phyloP scores from a whole-genome alignment of 2,888 invertebrate genomes.

The Isotomurus palustris region DNA sequence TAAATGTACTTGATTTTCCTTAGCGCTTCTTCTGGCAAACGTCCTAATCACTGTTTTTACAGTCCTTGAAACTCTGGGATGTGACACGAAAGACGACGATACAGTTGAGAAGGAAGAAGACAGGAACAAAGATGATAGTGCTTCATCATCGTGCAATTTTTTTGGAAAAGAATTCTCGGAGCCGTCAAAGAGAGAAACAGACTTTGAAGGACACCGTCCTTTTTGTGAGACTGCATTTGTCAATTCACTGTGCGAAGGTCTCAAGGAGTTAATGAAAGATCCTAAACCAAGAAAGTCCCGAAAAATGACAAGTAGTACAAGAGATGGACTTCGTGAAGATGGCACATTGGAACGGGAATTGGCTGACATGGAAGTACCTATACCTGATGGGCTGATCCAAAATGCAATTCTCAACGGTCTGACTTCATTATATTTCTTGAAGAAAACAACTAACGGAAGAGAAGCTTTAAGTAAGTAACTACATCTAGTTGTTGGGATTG shows the following conservation, averaged over 20 bases:
- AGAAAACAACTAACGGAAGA: constrained; percentile 34
- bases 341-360: constrained; percentile 18
- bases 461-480: constrained; percentile 27
- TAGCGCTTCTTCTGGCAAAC: constrained; percentile 37
- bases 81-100: constrained; percentile 16
- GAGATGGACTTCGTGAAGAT: constrained; percentile 17
- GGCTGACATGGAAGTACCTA: constrained; percentile 32
- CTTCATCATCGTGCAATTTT: background rate
- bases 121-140: background rate
- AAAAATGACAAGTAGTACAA: constrained; percentile 17
- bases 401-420: constrained; percentile 39
- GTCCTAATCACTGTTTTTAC: constrained; percentile 35
- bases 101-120: background rate
- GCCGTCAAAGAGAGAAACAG: constrained; percentile 1
- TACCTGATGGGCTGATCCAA: constrained; percentile 38
- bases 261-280: constrained; percentile 42
- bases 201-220: constrained; percentile 17
- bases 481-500: background rate
- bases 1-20: background rate
- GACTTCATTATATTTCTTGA: constrained; percentile 31
- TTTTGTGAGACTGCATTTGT: constrained; percentile 36
- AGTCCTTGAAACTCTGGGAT: constrained; percentile 32
- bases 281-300: constrained; percentile 20
- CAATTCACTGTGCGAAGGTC: constrained; percentile 39
- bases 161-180: background rate